Evolutionary conservation across 2,113 vertebrate species (phyloP), one percentile per base, ranked within the genome.

Genomic region (Phyllostomus hastatus): DNA sequence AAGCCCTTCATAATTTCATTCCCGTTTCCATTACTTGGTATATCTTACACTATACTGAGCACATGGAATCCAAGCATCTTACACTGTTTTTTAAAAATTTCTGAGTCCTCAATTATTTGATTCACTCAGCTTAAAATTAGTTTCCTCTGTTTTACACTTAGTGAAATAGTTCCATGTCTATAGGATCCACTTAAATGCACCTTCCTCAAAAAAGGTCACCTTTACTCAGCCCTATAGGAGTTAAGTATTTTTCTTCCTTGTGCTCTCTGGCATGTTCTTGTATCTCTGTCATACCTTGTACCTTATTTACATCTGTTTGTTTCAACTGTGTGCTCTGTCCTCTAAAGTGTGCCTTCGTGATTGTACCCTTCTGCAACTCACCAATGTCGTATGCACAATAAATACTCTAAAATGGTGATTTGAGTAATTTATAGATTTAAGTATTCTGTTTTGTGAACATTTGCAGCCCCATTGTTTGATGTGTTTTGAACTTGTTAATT

Each of bases 141-240:
- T 79, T 90, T 91, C 61, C 14, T 82, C 22, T 89, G 31, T 94
- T 96, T 89, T 93, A 31, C 20, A 72, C 46, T 84, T 83, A 66
- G 26, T 72, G 41, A 91, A 76, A 81, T 91, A 96, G 57, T 87
- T 46, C 5, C 33, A n/a, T 76, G 64, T 43, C 59, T 84, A 50
- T 16, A 81, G n/a, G 35, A 31, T 41, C 59, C 46, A 81, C 41
- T 70, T 95, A 84, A 86, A 72, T 46, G 38, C 2, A 46, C 4
- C 19, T 93, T 95, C n/a, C 87, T 80, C 2, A 24, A 76, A 84
- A 84, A 95, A 92, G 75, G n/a, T 31, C 28, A 72, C 14, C 38
- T 72, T n/a, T 94, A 83, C 83, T 91, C 16, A 64, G 26, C 48
- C 59, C 28, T 84, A 83, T 59, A 52, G 66, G 70, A 83, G 70